Conservation (phyloP, 2,888 invertebrate species). For the Hermaeophaga mercurialis region DNA sequence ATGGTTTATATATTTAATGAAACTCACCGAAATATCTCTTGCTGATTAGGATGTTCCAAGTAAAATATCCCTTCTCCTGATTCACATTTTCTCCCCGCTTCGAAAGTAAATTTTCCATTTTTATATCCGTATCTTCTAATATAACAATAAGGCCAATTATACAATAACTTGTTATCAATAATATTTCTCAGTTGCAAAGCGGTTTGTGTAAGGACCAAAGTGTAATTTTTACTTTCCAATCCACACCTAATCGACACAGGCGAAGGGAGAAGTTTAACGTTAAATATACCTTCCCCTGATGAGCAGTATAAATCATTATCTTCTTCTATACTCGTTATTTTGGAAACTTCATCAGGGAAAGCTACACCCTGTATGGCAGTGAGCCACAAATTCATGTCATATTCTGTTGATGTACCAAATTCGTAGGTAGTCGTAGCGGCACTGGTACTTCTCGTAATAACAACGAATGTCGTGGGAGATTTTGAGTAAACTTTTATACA, state of each 20-base stretch:
- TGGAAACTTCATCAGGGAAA: conserved; percentile 70
- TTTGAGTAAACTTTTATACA: conserved; percentile 81
- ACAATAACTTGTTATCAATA: conserved; percentile 68
- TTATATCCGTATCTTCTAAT: conserved; percentile 85
- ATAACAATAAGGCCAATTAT: conserved; percentile 84
- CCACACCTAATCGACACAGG: conserved; percentile 80
- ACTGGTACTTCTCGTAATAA: conserved; percentile 72
- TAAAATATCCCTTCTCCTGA: conserved; percentile 85
- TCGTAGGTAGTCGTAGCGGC: conserved; percentile 56
- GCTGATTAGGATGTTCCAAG: conserved; percentile 79
- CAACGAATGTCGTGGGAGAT: conserved; percentile 65
- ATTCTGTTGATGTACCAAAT: conserved; percentile 70
- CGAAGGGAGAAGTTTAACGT: conserved; percentile 75
- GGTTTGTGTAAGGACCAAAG: conserved; percentile 73
- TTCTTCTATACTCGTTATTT: conserved; percentile 71
- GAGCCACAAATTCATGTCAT: conserved; percentile 78
- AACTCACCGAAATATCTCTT: conserved; percentile 69
- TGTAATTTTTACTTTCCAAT: conserved; percentile 70
- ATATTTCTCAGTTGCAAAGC: conserved; percentile 76
- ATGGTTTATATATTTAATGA: too few relatives aligned
- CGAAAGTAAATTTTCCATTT: conserved; percentile 84
- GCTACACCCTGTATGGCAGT: conserved; percentile 80
- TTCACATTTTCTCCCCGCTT: conserved; percentile 85
- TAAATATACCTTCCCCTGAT: conserved; percentile 79
- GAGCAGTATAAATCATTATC: conserved; percentile 89